Base-by-base conservation (phyloP, 2,888 invertebrate species). In the Acleris laterana region DNA sequence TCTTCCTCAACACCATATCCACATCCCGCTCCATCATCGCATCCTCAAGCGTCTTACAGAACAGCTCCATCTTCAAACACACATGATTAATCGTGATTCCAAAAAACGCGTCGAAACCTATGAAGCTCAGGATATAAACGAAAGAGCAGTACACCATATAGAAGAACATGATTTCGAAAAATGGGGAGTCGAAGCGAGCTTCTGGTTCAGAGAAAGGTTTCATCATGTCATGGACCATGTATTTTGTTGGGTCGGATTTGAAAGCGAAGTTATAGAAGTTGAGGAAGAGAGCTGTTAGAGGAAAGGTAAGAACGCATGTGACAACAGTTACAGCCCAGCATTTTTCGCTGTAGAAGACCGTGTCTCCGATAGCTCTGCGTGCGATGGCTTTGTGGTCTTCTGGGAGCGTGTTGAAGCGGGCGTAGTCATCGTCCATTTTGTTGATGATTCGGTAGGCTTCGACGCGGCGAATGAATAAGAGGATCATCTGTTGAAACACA, bases 151-250 rank as follows among this genome's bases (percentile, higher is more conserved):
- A 82, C 0, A 77, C 32, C 77, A 73, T 77, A 55, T 86, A 85
- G 0, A 70, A 56, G 32, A 83, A 87, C 16, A 80, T 60, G 0
- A 81, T 49, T 56, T 89, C 89, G 68, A 77, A 89, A 62, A 74
- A 82, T 0, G 89, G 89, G 0, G 82, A 72, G 0, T 73, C 71
- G 50, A 83, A 84, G 50, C 82, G 72, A 0, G 51, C 68, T 2
- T 84, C 85, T 0, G 79, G 74, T 0, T 73, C 71, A 0, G 68
- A 13, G 44, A 77, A 78, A 0, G 87, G 88, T 5, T 71, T 71
- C 0, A 75, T 70, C 3, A 85, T 2, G n/a, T 89, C 88, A 38
- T 89, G 89, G 0, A 88, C 69, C 88, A 89, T 87, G 52, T 80
- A 80, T 38, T 76, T 83, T 0, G 44, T 61, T 0, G 84, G 81